Conservation (phyloP, 2,797 vertebrate species). For the Sebastes nivosus region DNA sequence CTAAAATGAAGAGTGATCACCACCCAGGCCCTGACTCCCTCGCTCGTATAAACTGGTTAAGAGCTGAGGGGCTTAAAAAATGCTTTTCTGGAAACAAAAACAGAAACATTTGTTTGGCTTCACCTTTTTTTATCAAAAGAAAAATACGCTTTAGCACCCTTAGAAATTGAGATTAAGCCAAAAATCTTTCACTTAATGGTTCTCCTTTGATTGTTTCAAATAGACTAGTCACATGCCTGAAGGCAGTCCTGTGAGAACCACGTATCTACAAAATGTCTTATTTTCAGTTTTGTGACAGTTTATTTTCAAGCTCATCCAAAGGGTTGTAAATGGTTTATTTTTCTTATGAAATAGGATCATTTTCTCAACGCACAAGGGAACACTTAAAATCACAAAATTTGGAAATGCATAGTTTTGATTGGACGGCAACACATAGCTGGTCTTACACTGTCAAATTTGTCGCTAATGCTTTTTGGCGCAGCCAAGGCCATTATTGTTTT, state of each 20-base stretch:
- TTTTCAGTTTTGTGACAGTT: neutral
- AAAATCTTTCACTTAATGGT: neutral
- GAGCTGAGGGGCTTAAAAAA: constrained; percentile 1
- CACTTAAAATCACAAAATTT: neutral
- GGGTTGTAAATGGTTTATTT: neutral
- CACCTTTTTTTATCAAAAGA: neutral
- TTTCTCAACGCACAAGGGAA: neutral
- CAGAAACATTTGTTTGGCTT: neutral
- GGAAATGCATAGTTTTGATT: neutral
- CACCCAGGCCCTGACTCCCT: neutral
- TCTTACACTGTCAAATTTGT: neutral
- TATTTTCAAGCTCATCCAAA: neutral
- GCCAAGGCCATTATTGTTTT: neutral
- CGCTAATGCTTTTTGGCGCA: neutral
- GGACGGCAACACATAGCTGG: neutral
- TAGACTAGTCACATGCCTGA: neutral
- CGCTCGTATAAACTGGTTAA: constrained; percentile 30
- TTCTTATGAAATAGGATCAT: neutral
- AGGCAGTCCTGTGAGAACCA: neutral
- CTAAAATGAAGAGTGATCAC: constrained; percentile 54
- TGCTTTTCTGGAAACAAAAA: constrained; percentile 8
- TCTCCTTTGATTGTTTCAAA: neutral
- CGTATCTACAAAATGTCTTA: neutral
- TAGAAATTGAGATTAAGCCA: neutral
- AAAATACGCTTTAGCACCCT: constrained; percentile 4